These are phyloP conservation scores for Illadopsis cleaveri DNA, from an alignment of 2,113 vertebrate genomes.

Conservation along the genomic window DNA sequence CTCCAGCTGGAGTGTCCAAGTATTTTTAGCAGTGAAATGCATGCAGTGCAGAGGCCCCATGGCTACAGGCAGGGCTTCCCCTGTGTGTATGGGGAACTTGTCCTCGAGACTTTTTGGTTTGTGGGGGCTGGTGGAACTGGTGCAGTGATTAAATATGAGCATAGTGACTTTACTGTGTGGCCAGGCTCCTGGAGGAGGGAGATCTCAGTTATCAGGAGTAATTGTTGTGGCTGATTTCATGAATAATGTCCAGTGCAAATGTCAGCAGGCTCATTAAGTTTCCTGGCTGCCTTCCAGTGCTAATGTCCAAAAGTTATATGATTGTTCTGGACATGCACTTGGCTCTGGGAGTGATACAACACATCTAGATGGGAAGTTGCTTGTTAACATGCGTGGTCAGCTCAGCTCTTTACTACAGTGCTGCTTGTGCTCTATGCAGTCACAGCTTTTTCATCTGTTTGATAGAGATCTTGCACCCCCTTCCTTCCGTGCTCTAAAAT, in stretches of 20 bases:
- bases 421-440: not conserved
- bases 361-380: not conserved
- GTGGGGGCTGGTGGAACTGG: not conserved
- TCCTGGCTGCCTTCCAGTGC: conserved; percentile 18
- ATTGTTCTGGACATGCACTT: not conserved
- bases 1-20: not conserved
- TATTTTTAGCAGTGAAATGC: not conserved
- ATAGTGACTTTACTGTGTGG: not conserved
- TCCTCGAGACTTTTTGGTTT: not conserved
- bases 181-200: not conserved
- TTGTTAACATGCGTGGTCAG: not conserved
- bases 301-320: not conserved
- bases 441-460: not conserved
- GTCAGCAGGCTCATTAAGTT: conserved; percentile 25
- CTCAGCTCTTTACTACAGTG: not conserved
- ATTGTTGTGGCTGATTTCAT: not conserved
- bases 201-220: not conserved
- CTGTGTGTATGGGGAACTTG: not conserved
- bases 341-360: not conserved
- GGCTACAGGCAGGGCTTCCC: not conserved
- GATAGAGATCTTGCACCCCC: not conserved
- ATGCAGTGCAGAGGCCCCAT: not conserved
- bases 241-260: conserved; percentile 17
- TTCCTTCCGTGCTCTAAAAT: not conserved
- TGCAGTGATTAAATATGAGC: not conserved